These are phyloP conservation scores for Muricea muricata DNA, from an alignment of 92 coral and sea anemone genomes.

Conservation along the genomic window DNA sequence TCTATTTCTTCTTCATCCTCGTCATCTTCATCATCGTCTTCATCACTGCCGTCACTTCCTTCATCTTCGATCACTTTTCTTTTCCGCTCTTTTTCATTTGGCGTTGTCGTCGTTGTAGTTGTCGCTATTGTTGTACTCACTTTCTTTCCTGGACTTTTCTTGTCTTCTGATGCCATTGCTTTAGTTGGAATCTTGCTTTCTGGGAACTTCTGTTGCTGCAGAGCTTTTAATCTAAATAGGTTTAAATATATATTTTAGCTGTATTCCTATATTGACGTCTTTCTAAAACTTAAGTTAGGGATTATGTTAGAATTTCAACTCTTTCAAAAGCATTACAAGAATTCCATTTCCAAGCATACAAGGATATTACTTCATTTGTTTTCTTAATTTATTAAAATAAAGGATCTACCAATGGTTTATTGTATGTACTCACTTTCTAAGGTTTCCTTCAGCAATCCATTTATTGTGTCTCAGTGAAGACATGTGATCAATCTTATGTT, in stretches of 20 bases:
- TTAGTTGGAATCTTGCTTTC: slow-evolving; percentile 67
- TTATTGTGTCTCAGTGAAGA: slow-evolving; percentile 91
- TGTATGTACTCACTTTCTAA: slow-evolving; percentile 80
- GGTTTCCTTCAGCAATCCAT: slow-evolving; percentile 95
- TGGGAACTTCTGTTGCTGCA: slow-evolving; percentile 93
- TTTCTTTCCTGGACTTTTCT: slow-evolving; percentile 94
- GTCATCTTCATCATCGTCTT: slow-evolving; percentile 88
- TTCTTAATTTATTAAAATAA: too few relatives aligned
- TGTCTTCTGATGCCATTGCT: slow-evolving; percentile 54
- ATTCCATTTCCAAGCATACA: too few relatives aligned
- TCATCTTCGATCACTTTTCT: slow-evolving; percentile 74
- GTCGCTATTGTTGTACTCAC: slow-evolving; percentile 57
- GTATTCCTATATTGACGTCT: too few relatives aligned
- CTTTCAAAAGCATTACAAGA: too few relatives aligned
- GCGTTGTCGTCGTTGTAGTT: slow-evolving; percentile 43
- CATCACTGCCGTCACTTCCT: slow-evolving; percentile 82
- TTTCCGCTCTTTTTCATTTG: slow-evolving; percentile 75
- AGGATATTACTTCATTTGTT: too few relatives aligned
- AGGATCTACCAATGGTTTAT: too few relatives aligned
- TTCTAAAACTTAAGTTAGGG: too few relatives aligned
- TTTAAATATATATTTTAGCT: too few relatives aligned
- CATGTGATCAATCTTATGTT: slow-evolving; percentile 92
- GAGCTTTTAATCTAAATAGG: slow-evolving; percentile 79
- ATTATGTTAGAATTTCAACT: too few relatives aligned
- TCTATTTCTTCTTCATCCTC: slow-evolving; percentile 73